Evolutionary conservation across 2,797 vertebrate species (phyloP).

Genomic region (Macropus fuliginosus): DNA sequence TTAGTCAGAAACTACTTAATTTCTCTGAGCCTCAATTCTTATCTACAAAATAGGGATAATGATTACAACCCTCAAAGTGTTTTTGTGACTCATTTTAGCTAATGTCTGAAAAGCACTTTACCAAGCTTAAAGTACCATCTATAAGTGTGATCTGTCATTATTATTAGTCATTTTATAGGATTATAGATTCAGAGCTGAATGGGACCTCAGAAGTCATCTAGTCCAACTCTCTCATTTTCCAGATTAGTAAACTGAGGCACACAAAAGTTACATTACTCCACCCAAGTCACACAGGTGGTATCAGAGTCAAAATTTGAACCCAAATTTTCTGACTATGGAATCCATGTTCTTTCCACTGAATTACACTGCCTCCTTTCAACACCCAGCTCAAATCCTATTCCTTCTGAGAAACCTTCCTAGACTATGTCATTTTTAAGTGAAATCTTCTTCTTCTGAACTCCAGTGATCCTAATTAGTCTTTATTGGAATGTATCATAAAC

Average conservation of each 20-base stretch:
- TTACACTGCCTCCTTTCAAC: not conserved
- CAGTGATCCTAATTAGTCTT: not conserved
- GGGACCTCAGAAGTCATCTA: too few relatives aligned
- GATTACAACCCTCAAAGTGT: not conserved
- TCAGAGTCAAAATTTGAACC: not conserved
- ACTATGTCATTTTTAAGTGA: not conserved
- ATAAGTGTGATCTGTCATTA: not conserved
- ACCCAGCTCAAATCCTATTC: not conserved
- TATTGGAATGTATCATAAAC: not conserved
- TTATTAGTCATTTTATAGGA: not conserved
- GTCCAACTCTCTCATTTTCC: not conserved
- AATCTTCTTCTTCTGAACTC: not conserved
- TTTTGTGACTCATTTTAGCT: not conserved
- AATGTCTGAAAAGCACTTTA: not conserved
- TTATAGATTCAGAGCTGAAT: not conserved
- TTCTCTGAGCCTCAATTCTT: too few relatives aligned
- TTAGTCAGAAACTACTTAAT: too few relatives aligned
- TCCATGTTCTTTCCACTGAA: too few relatives aligned
- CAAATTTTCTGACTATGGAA: not conserved
- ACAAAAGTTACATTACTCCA: not conserved
- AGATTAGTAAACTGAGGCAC: not conserved
- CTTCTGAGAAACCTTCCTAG: not conserved
- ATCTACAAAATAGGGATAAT: too few relatives aligned
- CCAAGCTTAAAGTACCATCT: not conserved
- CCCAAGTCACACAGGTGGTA: not conserved